These are phyloP conservation scores for Drosophila ohnishii DNA, from an alignment of 1,140 invertebrate genomes.

Conservation along the genomic window DNA sequence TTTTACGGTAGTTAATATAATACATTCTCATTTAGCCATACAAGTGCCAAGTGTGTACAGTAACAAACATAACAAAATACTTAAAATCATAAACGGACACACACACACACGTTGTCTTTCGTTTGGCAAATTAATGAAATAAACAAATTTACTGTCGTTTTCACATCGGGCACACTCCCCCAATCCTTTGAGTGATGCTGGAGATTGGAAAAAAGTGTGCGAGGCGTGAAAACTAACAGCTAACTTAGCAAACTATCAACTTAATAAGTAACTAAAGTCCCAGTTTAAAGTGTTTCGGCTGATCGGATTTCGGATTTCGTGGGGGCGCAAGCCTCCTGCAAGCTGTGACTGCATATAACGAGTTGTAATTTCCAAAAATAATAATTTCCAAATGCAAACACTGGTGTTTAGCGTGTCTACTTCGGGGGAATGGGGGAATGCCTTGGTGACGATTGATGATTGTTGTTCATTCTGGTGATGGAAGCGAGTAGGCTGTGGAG, in stretches of 20 bases:
- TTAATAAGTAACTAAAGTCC: slow-evolving; percentile 78
- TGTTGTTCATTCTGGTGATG: slow-evolving; percentile 46
- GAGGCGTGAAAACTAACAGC: slow-evolving; percentile 43
- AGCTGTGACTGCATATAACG: slow-evolving; percentile 62
- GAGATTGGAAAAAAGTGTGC: slow-evolving; percentile 23
- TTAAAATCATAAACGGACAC: slow-evolving; percentile 36
- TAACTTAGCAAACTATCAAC: slow-evolving; percentile 35
- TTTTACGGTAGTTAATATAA: slow-evolving; percentile 76
- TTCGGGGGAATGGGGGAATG: slow-evolving; percentile 67
- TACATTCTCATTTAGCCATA: slow-evolving; percentile 62
- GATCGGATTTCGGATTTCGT: slow-evolving; percentile 22
- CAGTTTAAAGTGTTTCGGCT: slow-evolving; percentile 51
- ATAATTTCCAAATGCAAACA: slow-evolving; percentile 45
- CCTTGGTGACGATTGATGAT: slow-evolving; percentile 54
- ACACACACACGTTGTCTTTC: slow-evolving; percentile 55
- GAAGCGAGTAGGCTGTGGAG: slow-evolving; percentile 13
- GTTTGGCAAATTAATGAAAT: slow-evolving; percentile 39
- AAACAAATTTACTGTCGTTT: slow-evolving; percentile 35
- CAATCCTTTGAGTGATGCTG: slow-evolving; percentile 38
- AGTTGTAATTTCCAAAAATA: slow-evolving; percentile 74
- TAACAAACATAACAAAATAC: slow-evolving; percentile 64
- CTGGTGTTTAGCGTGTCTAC: slow-evolving; percentile 48
- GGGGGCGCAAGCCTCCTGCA: slow-evolving; percentile 9
- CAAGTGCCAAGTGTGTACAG: slow-evolving; percentile 49
- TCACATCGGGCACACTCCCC: slow-evolving; percentile 34